Base-by-base conservation (phyloP, 2,113 vertebrate genomes). In the Microtus pennsylvanicus region DNA sequence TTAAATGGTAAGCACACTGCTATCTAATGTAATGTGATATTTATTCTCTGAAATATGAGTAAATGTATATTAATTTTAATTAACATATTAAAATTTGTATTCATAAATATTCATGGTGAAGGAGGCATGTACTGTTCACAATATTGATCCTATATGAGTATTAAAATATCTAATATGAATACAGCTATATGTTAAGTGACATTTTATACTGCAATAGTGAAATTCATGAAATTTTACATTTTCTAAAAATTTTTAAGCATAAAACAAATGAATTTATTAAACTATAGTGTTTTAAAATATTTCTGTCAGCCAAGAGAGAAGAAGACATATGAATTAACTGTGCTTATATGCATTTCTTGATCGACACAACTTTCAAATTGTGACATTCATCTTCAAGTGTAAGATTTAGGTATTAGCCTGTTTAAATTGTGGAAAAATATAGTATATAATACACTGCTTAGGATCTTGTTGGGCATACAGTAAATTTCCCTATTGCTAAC, bases 11-110 rank as follows among this genome's bases (percentile, higher is more conserved):
- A 58, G 4, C 70, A 0, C 5, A 65, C 33, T 55, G 52, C 42
- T 80, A 6, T 70, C 88, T 30, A 86, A 78, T 58, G 7, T 17
- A 87, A 3, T 3, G 8, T 89, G 30, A 72, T 88, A 83, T 12
- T 90, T 35, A 7, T 67, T n/a, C 11, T 63, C 38, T 50, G 35
- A 9, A 76, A 85, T 74, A 0, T 94, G 13, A 89, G 38, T 55
- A 77, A 93, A 55, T 77, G 9, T 21, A 95, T 92, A 85, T 80
- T 72, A 45, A 77, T 83, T 80, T 90, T 72, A 87, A 87, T 89
- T 70, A 85, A 28, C 9, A 35, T 35, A 13, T 33, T 26, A 83
- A 70, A 72, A 81, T 33, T 21, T 38, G 33, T 69, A 42, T 63
- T 63, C 58, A 83, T 83, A 30, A 55, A 38, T 52, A 45, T 70